Conservation (phyloP, 2,888 invertebrate genomes). For the Bhutanitis thaidina region DNA sequence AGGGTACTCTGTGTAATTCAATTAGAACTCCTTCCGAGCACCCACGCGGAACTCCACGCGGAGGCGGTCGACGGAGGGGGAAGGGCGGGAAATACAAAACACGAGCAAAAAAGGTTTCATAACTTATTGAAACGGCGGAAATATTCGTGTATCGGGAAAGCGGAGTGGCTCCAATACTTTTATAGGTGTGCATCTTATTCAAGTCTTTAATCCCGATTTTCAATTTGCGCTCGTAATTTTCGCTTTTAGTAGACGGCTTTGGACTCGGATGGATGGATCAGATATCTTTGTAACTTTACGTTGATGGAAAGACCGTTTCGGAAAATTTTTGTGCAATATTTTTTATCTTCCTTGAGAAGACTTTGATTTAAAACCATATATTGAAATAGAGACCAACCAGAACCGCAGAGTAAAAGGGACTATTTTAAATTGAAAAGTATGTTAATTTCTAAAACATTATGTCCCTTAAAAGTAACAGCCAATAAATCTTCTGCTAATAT, state of each 20-base stretch:
- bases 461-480: too few relatives aligned
- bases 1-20: conserved; percentile 56
- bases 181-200: conserved; percentile 8
- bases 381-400: not conserved
- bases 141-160: conserved; percentile 17
- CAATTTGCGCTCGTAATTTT: conserved; percentile 9
- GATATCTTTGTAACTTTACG: conserved; percentile 3
- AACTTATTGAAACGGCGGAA: conserved; percentile 32
- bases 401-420: not conserved
- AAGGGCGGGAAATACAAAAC: conserved; percentile 47
- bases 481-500: too few relatives aligned
- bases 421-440: too few relatives aligned
- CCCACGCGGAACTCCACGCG: conserved; percentile 18
- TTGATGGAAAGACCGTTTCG: not conserved
- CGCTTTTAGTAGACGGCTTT: not conserved
- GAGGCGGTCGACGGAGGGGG: conserved; percentile 26
- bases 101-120: conserved; percentile 53
- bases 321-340: not conserved
- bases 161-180: conserved; percentile 17
- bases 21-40: conserved; percentile 55
- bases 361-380: not conserved
- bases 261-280: not conserved
- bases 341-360: not conserved
- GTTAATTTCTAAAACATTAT: too few relatives aligned
- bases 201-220: conserved; percentile 15